phyloP scores from a whole-genome alignment of 2,113 vertebrate species.

The Platysternon megacephalum region DNA sequence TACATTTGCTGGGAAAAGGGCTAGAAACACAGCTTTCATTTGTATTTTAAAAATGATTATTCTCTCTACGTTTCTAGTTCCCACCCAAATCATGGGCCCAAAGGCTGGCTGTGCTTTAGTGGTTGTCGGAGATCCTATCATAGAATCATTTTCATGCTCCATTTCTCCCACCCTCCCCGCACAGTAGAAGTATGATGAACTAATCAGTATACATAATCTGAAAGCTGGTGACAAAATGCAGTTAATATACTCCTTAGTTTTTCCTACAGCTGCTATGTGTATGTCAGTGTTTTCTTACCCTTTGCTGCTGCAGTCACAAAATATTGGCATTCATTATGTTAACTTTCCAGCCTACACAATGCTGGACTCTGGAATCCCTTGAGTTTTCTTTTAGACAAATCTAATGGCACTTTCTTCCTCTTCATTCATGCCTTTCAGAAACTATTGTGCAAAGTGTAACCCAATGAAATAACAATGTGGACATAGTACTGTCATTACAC shows the following conservation, averaged over 20 bases:
- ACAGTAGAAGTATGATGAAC: background rate
- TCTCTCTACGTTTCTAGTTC: background rate
- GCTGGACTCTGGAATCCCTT: background rate
- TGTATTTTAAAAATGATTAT: background rate
- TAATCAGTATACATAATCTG: background rate
- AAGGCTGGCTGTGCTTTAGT: background rate
- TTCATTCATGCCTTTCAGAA: background rate
- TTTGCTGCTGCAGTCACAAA: too few species aligned
- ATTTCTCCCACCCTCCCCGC: background rate
- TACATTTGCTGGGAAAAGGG: too few species aligned
- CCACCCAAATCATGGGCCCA: background rate
- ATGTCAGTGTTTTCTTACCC: background rate
- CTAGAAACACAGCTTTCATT: background rate
- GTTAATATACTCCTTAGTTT: background rate
- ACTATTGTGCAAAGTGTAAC: background rate
- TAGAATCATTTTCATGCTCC: background rate
- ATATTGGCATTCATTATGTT: too few species aligned
- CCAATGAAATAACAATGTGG: background rate
- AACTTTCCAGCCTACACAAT: background rate
- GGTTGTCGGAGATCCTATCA: background rate
- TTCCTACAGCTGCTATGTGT: background rate
- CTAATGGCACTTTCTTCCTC: background rate
- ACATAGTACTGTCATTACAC: background rate
- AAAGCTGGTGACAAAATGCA: background rate
- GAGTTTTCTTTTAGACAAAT: background rate